Base-by-base conservation (phyloP, 1,140 invertebrate species). In the Bactericera cockerelli region DNA sequence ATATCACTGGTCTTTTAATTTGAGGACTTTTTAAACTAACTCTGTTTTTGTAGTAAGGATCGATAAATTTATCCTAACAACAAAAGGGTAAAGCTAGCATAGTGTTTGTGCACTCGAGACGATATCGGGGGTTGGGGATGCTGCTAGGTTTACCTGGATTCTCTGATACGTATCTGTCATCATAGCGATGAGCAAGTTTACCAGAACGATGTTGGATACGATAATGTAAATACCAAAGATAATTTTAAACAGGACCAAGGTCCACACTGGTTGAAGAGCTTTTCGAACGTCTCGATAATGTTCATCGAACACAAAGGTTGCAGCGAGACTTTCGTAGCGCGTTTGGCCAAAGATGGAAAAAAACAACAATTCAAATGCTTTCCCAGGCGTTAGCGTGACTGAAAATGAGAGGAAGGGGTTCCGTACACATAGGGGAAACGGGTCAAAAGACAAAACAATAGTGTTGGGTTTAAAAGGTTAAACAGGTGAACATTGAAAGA, bases 81-180 rank as follows among this genome's bases (percentile, higher is more conserved):
- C n/a, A n/a, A n/a, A n/a, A n/a, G n/a, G n/a, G n/a, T n/a, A n/a
- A n/a, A n/a, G n/a, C n/a, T n/a, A n/a, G n/a, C n/a, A n/a, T n/a
- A n/a, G n/a, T n/a, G n/a, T n/a, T n/a, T n/a, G n/a, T n/a, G n/a
- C n/a, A n/a, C n/a, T n/a, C n/a, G n/a, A n/a, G n/a, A n/a, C n/a
- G n/a, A n/a, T n/a, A n/a, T n/a, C 28, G 13, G 28, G 13, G 28
- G 28, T n/a, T n/a, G 28, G 28, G 28, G 28, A 31, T 31, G 28
- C 28, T n/a, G 28, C 28, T 31, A 31, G 39, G 26, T 22, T 55
- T 81, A 84, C 89, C 79, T 97, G 86, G 70, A 99, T 99, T 67
- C 94, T 80, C 72, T 99, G 95, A 75, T 99, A 99, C 26, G 96
- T 99, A 78, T 99, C 95, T 69, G 92, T 95, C 95, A 99, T 98